These are phyloP conservation scores for Nannobrachium achirus DNA, from an alignment of 2,113 vertebrate species.

Conservation along the genomic window DNA sequence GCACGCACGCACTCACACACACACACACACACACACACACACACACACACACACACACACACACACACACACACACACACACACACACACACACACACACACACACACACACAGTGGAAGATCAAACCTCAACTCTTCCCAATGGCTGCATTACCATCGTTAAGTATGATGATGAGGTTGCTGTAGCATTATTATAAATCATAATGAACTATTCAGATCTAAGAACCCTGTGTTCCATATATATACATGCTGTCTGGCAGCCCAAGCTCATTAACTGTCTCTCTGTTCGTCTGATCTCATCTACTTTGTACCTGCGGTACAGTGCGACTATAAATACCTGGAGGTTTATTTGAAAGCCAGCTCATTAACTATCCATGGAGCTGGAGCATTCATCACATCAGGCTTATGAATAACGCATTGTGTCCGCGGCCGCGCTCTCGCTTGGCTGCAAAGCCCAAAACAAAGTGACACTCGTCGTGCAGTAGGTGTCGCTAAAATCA, in stretches of 20 bases:
- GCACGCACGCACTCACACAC: conserved; percentile 36
- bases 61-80: conserved; percentile 47
- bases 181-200: conserved; percentile 6
- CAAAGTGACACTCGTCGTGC: too few relatives aligned
- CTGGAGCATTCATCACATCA: conserved; percentile 12
- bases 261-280: conserved; percentile 17
- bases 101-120: conserved; percentile 55
- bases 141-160: conserved; percentile 26
- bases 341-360: conserved; percentile 19
- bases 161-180: conserved; percentile 2
- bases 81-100: conserved; percentile 34
- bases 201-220: conserved; percentile 38
- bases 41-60: conserved; percentile 30
- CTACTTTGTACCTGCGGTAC: conserved; percentile 9
- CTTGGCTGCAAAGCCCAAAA: neutral
- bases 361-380: conserved; percentile 36
- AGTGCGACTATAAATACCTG: conserved; percentile 35
- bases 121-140: conserved; percentile 28
- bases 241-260: neutral
- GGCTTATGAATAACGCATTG: neutral
- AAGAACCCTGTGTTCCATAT: too few relatives aligned
- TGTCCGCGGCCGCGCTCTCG: neutral
- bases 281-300: conserved; percentile 1
- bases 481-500: too few relatives aligned
- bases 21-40: conserved; percentile 26